Evolutionary conservation across 2,113 vertebrate species (phyloP).

Genomic region (Ammodytes marinus): DNA sequence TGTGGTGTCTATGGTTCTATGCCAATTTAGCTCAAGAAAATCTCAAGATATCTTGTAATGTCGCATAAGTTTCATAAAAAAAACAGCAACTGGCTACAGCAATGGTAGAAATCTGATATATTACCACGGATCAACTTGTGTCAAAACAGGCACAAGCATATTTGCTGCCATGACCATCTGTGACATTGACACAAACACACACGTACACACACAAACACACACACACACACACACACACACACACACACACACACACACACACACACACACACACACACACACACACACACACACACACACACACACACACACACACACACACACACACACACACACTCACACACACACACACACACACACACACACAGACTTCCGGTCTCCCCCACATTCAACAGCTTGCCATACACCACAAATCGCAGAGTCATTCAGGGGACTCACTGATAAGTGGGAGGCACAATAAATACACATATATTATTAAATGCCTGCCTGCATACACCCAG

Average conservation of each 20-base stretch:
- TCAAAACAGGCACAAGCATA: slow-evolving; percentile 51
- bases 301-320: too few relatives aligned
- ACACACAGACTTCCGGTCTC: slow-evolving; percentile 39
- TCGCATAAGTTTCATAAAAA: slow-evolving; percentile 12
- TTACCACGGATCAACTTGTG: slow-evolving; percentile 44
- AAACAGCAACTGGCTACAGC: slow-evolving; percentile 21
- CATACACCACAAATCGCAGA: slow-evolving; percentile 57
- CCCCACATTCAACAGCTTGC: slow-evolving; percentile 61
- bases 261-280: too few relatives aligned
- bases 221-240: too few relatives aligned
- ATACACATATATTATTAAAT: not conserved
- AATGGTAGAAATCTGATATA: slow-evolving; percentile 42
- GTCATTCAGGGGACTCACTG: slow-evolving; percentile 54
- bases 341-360: slow-evolving; percentile 27
- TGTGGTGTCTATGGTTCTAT: not conserved
- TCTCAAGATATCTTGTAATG: slow-evolving; percentile 5
- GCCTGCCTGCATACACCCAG: slow-evolving; percentile 37
- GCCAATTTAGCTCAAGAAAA: slow-evolving; percentile 1
- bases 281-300: too few relatives aligned
- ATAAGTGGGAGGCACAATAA: slow-evolving; percentile 42
- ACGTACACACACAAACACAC: not conserved
- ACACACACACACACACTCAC: not conserved
- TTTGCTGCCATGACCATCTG: slow-evolving; percentile 62
- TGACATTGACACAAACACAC: not conserved
- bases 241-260: too few relatives aligned